Conservation (phyloP, 2,113 vertebrate species). For the Lipotes vexillifer region DNA sequence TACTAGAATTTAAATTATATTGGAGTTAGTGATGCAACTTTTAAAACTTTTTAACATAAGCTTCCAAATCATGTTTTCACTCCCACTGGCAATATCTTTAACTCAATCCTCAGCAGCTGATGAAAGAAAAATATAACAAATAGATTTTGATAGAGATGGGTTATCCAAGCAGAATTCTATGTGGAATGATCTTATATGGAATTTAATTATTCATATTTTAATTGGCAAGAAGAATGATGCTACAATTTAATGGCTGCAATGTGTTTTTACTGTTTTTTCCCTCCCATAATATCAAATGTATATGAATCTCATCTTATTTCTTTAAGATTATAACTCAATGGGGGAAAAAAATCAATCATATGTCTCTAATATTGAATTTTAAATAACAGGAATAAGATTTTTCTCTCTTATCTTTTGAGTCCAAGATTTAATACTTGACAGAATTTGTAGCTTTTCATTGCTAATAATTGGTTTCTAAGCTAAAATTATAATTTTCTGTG, state of each 20-base stretch:
- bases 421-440: neutral
- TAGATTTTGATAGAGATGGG: neutral
- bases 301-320: neutral
- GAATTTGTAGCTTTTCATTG: neutral
- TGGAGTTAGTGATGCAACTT: neutral
- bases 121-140: neutral
- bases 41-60: neutral
- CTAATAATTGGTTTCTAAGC: neutral
- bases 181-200: neutral
- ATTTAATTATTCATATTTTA: neutral
- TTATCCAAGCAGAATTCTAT: neutral
- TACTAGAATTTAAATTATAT: neutral
- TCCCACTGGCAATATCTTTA: neutral
- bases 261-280: neutral
- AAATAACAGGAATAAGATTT: neutral
- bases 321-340: neutral
- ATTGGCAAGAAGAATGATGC: neutral
- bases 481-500: neutral
- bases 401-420: neutral
- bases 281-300: neutral
- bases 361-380: neutral
- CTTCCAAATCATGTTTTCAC: neutral
- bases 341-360: neutral
- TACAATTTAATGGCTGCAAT: neutral
- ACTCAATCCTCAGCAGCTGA: neutral